Evolutionary conservation across 2,888 invertebrate species (phyloP).

Genomic region (Sycophila texana): DNA sequence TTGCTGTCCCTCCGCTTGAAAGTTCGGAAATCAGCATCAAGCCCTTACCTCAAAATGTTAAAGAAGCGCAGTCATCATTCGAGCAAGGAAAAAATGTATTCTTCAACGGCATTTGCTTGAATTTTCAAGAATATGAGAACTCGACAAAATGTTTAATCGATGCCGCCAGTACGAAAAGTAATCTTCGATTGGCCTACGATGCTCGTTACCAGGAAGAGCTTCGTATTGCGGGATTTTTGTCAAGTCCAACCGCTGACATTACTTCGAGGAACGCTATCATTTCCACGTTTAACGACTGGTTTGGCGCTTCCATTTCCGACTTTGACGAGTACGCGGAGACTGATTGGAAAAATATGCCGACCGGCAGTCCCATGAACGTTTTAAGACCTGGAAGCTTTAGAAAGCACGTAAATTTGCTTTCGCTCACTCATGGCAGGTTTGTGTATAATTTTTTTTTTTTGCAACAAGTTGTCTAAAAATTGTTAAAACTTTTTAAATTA

Average conservation of each 20-base stretch:
- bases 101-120: conserved; percentile 60
- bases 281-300: conserved; percentile 55
- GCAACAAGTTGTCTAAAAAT: too few species aligned
- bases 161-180: conserved; percentile 51
- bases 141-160: conserved; percentile 58
- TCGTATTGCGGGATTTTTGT: conserved; percentile 62
- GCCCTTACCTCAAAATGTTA: conserved; percentile 52
- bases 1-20: conserved; percentile 64
- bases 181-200: conserved; percentile 60
- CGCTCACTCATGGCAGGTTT: conserved; percentile 59
- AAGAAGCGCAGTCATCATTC: conserved; percentile 55
- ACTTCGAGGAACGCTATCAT: conserved; percentile 27
- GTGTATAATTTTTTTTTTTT: background rate
- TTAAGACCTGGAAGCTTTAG: conserved; percentile 60
- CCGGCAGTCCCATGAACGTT: conserved; percentile 61
- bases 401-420: conserved; percentile 58
- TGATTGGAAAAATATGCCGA: conserved; percentile 30
- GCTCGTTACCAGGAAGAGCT: conserved; percentile 53
- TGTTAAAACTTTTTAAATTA: too few species aligned
- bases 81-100: conserved; percentile 57
- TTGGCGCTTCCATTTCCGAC: conserved; percentile 23
- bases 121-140: conserved; percentile 51
- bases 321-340: conserved; percentile 52
- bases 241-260: conserved; percentile 17
- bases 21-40: conserved; percentile 59